Evolutionary conservation across 2,113 vertebrate species (phyloP).

Genomic region (Aldabrachelys gigantea): DNA sequence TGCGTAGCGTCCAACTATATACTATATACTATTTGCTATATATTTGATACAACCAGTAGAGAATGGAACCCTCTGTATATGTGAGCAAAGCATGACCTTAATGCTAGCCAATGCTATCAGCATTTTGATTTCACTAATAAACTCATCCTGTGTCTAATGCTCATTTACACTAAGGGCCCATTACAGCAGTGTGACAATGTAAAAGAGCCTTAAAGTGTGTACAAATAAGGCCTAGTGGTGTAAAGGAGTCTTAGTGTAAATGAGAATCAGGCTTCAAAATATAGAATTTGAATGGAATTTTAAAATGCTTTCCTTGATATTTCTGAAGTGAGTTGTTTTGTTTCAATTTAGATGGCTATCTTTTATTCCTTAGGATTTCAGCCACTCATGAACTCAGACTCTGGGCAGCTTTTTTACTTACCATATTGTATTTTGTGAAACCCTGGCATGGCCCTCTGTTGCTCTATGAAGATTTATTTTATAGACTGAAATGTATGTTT

Average conservation of each 20-base stretch:
- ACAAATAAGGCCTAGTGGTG: background rate
- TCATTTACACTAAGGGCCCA: background rate
- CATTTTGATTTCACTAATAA: background rate
- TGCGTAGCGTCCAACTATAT: background rate
- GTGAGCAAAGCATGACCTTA: background rate
- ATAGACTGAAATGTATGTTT: slow-evolving; percentile 17
- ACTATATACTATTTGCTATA: background rate
- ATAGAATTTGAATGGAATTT: background rate
- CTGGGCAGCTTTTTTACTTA: background rate
- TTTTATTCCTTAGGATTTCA: background rate
- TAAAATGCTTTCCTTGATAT: background rate
- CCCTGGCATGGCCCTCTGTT: background rate
- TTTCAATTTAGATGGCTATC: background rate
- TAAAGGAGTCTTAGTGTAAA: background rate
- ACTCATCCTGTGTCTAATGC: background rate
- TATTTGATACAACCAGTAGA: background rate
- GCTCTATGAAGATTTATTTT: slow-evolving; percentile 39
- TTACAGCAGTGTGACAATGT: background rate
- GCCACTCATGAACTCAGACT: rapidly evolving
- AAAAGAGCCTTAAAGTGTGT: background rate
- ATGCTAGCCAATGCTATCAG: background rate
- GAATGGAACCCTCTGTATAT: background rate
- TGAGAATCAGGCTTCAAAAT: background rate
- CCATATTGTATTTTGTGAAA: background rate
- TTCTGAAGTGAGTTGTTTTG: background rate